phyloP scores from a whole-genome alignment of 2,888 invertebrate genomes.

The Aromia moschata region DNA sequence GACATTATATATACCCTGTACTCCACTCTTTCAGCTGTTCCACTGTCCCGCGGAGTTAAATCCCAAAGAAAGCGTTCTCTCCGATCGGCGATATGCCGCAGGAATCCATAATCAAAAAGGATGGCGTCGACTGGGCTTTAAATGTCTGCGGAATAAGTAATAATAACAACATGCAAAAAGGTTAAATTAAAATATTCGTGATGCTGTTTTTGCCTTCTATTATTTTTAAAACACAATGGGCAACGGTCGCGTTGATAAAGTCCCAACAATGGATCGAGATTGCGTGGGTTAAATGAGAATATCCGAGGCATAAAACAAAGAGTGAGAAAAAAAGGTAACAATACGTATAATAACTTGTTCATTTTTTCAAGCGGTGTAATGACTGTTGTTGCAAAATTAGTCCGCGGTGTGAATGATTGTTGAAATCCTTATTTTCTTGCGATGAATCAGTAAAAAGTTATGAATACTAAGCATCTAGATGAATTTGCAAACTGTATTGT shows the following conservation, averaged over 20 bases:
- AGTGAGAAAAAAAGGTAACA: neutral
- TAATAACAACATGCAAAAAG: neutral
- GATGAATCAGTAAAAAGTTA: too few species aligned
- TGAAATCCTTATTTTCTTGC: too few species aligned
- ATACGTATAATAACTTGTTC: neutral
- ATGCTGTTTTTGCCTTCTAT: neutral
- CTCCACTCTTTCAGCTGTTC: too few species aligned
- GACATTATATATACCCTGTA: too few species aligned
- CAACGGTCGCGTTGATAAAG: neutral
- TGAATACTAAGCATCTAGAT: too few species aligned
- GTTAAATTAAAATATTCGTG: neutral
- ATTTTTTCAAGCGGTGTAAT: too few species aligned
- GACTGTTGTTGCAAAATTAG: too few species aligned
- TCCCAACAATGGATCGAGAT: neutral
- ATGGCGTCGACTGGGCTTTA: neutral
- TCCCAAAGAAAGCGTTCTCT: too few species aligned
- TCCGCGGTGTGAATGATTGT: too few species aligned
- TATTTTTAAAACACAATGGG: neutral
- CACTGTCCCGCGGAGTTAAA: too few species aligned
- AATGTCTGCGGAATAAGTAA: neutral
- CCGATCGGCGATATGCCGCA: neutral
- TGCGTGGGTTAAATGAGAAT: constrained; percentile 3
- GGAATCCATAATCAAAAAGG: neutral
- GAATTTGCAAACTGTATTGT: too few species aligned
- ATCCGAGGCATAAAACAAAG: constrained; percentile 4